A percentile compares a stretch with the other conserved stretches of the same genome.
Conservation (phyloP, 2,797 vertebrate species). For the Pseudotriccus pelzelni region DNA sequence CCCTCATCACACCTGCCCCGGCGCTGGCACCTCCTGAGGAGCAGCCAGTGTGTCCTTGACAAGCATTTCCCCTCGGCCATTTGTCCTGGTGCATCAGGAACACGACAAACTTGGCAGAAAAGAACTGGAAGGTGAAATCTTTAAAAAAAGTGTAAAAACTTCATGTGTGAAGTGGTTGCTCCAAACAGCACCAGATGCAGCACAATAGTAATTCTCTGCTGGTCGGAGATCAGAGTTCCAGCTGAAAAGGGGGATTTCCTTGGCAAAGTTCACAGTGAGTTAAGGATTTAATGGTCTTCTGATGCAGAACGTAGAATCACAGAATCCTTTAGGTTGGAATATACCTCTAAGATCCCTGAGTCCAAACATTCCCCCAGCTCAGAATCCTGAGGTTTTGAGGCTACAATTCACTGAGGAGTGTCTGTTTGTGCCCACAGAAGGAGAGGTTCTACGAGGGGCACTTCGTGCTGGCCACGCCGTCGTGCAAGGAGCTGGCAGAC, state of each 20-base stretch:
- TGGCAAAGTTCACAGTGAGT: not conserved
- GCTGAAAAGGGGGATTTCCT: not conserved
- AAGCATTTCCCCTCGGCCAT: rapidly evolving
- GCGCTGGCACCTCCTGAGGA: not conserved
- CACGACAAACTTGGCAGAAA: not conserved
- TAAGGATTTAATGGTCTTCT: not conserved
- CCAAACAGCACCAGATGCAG: not conserved
- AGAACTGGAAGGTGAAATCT: not conserved
- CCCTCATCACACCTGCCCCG: not conserved
- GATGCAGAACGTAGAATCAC: not conserved
- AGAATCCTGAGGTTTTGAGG: not conserved
- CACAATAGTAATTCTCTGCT: not conserved
- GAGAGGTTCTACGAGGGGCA: constrained; percentile 91
- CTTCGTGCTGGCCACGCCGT: constrained; percentile 87
- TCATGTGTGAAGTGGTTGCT: not conserved
- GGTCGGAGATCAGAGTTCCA: not conserved
- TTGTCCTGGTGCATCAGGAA: not conserved
- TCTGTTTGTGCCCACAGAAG: constrained; percentile 80
- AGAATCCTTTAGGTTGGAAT: not conserved
- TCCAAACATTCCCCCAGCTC: not conserved
- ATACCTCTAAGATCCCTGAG: not conserved
- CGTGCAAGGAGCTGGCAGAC: constrained; percentile 90
- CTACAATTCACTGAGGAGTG: not conserved
- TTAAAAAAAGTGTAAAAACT: not conserved
- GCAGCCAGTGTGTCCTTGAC: not conserved